Percentiles rank a stretch among this genome's conserved stretches.
Evolutionary conservation across 2,797 vertebrate species (phyloP).

Genomic region (Emys orbicularis): DNA sequence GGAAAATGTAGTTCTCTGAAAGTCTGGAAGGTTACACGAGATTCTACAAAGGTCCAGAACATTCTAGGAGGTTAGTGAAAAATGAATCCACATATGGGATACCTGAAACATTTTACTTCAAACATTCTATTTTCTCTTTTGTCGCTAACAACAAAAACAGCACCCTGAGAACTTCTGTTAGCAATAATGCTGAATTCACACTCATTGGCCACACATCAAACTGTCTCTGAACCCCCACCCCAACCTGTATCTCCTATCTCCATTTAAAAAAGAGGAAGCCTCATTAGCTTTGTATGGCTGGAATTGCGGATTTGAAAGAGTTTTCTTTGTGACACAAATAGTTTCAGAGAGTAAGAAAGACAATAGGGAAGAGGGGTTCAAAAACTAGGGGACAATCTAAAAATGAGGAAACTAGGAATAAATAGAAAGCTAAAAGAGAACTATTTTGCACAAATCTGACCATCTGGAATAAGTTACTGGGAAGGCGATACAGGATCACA

Average conservation of each 20-base stretch:
- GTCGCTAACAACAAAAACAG: too few species aligned
- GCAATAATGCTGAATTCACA: not conserved
- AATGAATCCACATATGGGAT: too few species aligned
- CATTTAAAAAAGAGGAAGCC: not conserved
- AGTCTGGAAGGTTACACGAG: too few species aligned
- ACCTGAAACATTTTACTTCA: too few species aligned
- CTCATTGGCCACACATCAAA: not conserved
- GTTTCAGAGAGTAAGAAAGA: not conserved
- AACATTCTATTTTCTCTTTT: too few species aligned
- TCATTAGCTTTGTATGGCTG: not conserved
- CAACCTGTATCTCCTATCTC: not conserved
- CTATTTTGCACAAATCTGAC: slow-evolving; percentile 7
- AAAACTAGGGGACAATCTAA: slow-evolving; percentile 25
- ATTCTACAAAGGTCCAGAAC: too few species aligned
- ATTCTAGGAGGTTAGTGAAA: too few species aligned
- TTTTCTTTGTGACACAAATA: slow-evolving; percentile 8
- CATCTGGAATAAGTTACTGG: slow-evolving; percentile 66
- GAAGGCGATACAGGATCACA: slow-evolving; percentile 65
- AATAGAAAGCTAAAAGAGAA: slow-evolving; percentile 37
- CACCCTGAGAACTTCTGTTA: not conserved
- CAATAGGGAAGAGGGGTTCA: not conserved
- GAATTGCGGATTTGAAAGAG: not conserved
- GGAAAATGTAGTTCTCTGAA: too few species aligned
- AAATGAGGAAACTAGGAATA: not conserved
- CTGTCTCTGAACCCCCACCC: not conserved